Percentiles rank a stretch among this genome's conserved stretches.
These are phyloP conservation scores for Cephus pulcher DNA, from an alignment of 2,888 invertebrate species.

Conservation along the genomic window DNA sequence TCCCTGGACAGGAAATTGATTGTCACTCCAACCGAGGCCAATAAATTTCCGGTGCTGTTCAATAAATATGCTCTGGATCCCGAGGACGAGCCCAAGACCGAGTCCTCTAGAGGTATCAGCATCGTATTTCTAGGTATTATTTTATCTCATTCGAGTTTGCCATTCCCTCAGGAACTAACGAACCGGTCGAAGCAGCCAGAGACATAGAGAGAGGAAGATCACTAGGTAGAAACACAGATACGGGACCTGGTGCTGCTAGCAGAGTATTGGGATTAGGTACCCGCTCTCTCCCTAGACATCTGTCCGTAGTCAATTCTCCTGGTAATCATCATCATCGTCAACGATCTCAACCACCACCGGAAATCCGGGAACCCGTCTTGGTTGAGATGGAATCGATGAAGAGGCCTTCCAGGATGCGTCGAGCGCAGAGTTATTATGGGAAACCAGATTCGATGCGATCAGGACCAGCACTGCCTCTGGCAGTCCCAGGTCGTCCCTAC, in stretches of 20 bases:
- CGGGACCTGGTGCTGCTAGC: neutral
- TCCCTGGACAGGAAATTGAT: slow-evolving; percentile 59
- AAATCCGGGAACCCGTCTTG: slow-evolving; percentile 16
- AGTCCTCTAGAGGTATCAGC: slow-evolving; percentile 46
- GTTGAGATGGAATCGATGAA: slow-evolving; percentile 16
- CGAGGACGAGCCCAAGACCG: slow-evolving; percentile 55
- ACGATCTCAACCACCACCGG: slow-evolving; percentile 22
- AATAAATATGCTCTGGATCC: slow-evolving; percentile 77
- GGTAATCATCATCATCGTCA: slow-evolving; percentile 2
- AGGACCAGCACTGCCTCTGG: too few relatives aligned
- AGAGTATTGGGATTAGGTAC: slow-evolving; percentile 2
- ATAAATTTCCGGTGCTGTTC: slow-evolving; percentile 74
- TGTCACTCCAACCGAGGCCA: slow-evolving; percentile 57
- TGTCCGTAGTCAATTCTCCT: neutral
- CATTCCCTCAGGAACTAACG: slow-evolving; percentile 5
- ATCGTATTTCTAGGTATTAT: neutral
- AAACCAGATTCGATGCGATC: neutral
- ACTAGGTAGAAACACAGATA: too few relatives aligned
- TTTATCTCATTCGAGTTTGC: neutral
- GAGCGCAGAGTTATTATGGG: slow-evolving; percentile 18
- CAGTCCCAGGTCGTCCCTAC: too few relatives aligned
- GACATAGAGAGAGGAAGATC: too few relatives aligned
- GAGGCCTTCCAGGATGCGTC: slow-evolving; percentile 11
- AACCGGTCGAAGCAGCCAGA: neutral
- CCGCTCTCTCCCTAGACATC: slow-evolving; percentile 15